Evolutionary conservation across 2,113 vertebrate species (phyloP), one percentile per base, ranked within the genome.

Genomic region (Tachuris rubrigastra): DNA sequence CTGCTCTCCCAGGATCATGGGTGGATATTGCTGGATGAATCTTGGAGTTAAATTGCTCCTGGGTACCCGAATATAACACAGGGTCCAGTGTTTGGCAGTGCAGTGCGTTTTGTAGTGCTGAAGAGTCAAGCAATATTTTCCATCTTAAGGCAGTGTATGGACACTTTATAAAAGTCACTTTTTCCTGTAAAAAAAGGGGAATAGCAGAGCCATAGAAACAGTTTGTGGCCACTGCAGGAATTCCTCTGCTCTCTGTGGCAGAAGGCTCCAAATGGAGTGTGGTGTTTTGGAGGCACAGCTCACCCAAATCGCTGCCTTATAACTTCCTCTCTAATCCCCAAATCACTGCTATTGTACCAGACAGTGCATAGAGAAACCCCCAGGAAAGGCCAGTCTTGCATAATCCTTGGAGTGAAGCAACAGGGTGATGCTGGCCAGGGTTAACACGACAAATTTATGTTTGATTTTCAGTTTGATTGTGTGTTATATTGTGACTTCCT

Each of bases 391-490:
- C 88, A 63, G 65, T 37, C 78, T 72, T 87, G 27, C 31, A 35
- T 87, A 55, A 91, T 93, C 92, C 86, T 66, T 49, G 33, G 37
- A 74, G 60, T 17, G 94, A 76, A 95, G 85, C 82, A 52, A 85
- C 80, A 53, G 66, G 94, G 71, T 71, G 91, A 86, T 90, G 37
- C 59, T 93, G 83, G 56, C 47, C 76, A 31, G 60, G 37, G 79
- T 86, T 85, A 96, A 86, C 73, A 44, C 55, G 85, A 84, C 91
- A 96, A 94, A 95, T 56, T 86, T 76, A 20, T 30, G 83, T 86
- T 95, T 93, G 75, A 90, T 93, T 96, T 96, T 89, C 85, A 72
- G 59, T 96, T 96, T 88, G 96, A 87, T 95, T 92, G 88, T 90
- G 92, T 90, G 66, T 96, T 95, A 77, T 35, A 53, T 72, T 92